Conservation (phyloP, 1,140 invertebrate species). For the Megalonaias nervosa region DNA sequence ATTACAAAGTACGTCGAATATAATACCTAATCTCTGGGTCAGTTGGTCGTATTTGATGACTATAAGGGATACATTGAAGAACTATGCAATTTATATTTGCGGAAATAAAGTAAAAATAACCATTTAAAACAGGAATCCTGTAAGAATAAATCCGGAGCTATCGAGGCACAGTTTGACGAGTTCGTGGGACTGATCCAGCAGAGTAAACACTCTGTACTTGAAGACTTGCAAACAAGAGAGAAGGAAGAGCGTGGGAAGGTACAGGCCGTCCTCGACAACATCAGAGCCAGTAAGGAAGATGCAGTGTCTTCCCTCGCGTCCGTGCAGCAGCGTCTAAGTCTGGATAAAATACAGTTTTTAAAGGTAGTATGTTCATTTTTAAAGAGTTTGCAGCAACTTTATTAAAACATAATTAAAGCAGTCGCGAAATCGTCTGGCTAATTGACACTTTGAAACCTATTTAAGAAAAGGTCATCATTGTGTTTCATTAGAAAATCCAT, state of each 20-base stretch:
- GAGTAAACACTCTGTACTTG: slow-evolving; percentile 9
- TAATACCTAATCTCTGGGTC: no score
- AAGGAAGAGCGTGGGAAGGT: background rate
- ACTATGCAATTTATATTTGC: no score
- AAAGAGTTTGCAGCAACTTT: background rate
- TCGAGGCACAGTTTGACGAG: slow-evolving; percentile 14
- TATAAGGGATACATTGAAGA: no score
- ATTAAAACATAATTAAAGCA: no score
- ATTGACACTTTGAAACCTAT: no score
- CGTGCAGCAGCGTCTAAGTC: background rate
- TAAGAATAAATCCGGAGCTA: background rate
- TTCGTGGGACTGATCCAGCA: slow-evolving; percentile 3
- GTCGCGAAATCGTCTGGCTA: no score
- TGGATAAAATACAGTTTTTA: slow-evolving; percentile 11
- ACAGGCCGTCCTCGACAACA: background rate
- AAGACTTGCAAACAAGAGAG: background rate
- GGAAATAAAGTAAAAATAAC: no score
- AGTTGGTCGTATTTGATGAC: no score
- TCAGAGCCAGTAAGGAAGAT: background rate
- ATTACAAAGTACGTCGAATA: no score
- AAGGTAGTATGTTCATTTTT: background rate
- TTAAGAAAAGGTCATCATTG: no score
- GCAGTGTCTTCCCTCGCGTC: background rate
- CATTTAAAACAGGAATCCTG: slow-evolving; percentile 1
- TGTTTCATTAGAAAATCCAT: no score